These are phyloP conservation scores for Lepilemur ruficaudatus DNA, from an alignment of 2,797 vertebrate genomes.

Conservation along the genomic window DNA sequence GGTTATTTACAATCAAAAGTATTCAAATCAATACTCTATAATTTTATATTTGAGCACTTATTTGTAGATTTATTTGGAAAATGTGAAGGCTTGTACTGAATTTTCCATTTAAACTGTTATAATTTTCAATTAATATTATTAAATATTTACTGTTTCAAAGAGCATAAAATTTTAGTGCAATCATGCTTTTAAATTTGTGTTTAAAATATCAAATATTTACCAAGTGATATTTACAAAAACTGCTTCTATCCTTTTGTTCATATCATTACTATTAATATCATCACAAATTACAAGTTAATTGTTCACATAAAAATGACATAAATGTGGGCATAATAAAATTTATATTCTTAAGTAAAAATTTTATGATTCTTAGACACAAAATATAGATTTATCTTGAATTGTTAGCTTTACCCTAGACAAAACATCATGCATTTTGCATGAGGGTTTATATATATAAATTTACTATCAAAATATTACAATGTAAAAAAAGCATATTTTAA, in stretches of 20 bases:
- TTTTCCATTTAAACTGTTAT: not conserved
- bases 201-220: not conserved
- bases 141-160: not conserved
- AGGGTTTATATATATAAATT: not conserved
- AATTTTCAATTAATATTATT: not conserved
- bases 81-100: not conserved
- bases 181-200: not conserved
- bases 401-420: not conserved
- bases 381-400: not conserved
- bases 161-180: not conserved
- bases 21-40: not conserved
- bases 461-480: not conserved
- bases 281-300: not conserved
- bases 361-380: not conserved
- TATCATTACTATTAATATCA: not conserved
- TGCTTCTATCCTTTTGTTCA: not conserved
- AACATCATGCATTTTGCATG: not conserved
- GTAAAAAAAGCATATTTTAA: not conserved
- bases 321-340: not conserved
- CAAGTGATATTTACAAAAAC: not conserved
- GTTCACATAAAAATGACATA: not conserved
- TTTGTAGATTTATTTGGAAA: not conserved
- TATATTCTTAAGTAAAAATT: not conserved
- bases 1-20: not conserved
- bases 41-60: not conserved